Base-by-base conservation (phyloP, 2,797 vertebrate species). In the Lates japonicus region DNA sequence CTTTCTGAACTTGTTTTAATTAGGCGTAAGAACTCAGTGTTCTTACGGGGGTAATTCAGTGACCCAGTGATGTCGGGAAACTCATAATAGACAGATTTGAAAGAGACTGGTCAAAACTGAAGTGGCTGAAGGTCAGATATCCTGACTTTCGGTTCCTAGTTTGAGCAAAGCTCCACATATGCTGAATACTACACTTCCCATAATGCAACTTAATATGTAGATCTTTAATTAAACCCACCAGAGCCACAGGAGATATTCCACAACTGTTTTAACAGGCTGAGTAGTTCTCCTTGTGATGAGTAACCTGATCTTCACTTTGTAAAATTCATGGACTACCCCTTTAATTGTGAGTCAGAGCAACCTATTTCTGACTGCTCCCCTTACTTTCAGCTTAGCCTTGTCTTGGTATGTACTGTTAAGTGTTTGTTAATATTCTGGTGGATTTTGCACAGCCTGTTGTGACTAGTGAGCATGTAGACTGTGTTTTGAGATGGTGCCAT, bases 1-100 rank as follows among this genome's bases (percentile, higher is more conserved):
- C 58, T 74, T 69, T 64, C 25, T 75, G 29, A 65, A 72, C 31
- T 76, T 57, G 33, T 74, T 78, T 81, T 68, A 80, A 82, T 70
- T 33, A 77, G 57, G 52, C 57, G 35, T 63, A 44, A 69, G 60
- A 72, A 80, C 19, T 55, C 55, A 46, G 11, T 54, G 71, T 74
- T 82, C 54, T 71, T 55, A 66, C 41, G 31, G 22, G 11, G 25
- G 59, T 37, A 46, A 61, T 80, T 80, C 48, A 37, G 66, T 22
- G 52, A 63, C 70, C 76, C 39, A 64, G n/a, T 58, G 39, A 64
- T 52, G 33, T 51, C 42, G 39, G 12, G 9, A 19, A 71, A 77
- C 46, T 80, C 46, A 63, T n/a, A 19, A 44, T 48, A 69, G 46
- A 58, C 37, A 12, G 4, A 49, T 67, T 72, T 5, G 29, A 51